A percentile compares a stretch with the other conserved stretches of the same genome.
phyloP scores from a whole-genome alignment of 2,113 vertebrate genomes.

The Nanorana parkeri region DNA sequence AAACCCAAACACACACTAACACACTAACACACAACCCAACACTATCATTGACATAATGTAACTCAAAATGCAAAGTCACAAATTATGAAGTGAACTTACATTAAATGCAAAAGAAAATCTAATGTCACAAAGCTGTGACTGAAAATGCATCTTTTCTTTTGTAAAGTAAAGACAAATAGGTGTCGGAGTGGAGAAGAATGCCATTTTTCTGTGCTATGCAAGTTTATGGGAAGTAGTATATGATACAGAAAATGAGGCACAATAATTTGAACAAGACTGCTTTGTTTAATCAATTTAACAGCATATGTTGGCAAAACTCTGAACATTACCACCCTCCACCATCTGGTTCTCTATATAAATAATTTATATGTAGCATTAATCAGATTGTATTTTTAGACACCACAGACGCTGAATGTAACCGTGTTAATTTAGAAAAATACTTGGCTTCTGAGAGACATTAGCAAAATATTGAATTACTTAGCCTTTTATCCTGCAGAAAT shows the following conservation, averaged over 20 bases:
- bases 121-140: background rate
- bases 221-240: background rate
- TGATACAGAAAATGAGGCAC: conserved; percentile 54
- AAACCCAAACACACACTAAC: too few species aligned
- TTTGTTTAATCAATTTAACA: conserved; percentile 66
- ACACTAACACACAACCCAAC: too few species aligned
- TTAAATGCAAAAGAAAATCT: background rate
- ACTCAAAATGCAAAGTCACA: too few species aligned
- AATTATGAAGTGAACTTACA: too few species aligned
- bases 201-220: conserved; percentile 8
- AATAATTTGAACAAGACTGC: conserved; percentile 67
- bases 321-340: conserved; percentile 67
- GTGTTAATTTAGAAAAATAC: conserved; percentile 47
- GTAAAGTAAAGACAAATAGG: background rate
- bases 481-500: conserved; percentile 33
- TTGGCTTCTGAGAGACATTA: conserved; percentile 47
- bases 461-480: conserved; percentile 45
- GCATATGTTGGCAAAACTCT: conserved; percentile 71
- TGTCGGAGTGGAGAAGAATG: background rate
- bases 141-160: conserved; percentile 2
- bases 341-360: conserved; percentile 69
- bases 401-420: conserved; percentile 43
- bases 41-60: too few species aligned
- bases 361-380: conserved; percentile 50
- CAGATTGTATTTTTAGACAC: conserved; percentile 52